A percentile compares a stretch with the other conserved stretches of the same genome.
Conservation (phyloP, 1,140 invertebrate genomes). For the Macrocentrus cingulum region DNA sequence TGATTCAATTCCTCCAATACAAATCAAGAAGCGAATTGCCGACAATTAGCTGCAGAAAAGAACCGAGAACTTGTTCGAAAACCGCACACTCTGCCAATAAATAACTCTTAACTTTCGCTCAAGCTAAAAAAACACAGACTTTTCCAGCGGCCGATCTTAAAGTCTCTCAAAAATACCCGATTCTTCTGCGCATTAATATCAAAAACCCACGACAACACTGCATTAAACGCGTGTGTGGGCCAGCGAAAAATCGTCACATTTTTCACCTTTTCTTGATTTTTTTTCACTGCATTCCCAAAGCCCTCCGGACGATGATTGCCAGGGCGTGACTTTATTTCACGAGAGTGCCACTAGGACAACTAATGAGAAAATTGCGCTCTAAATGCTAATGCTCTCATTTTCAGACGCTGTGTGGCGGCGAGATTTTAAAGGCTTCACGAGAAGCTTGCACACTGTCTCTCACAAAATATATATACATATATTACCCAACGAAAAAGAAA, state of each 20-base stretch:
- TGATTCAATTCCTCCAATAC: slow-evolving; percentile 27
- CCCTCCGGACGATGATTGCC: slow-evolving; percentile 20
- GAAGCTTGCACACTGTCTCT: slow-evolving; percentile 10
- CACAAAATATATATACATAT: slow-evolving; percentile 15
- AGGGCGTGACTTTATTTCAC: slow-evolving; percentile 24
- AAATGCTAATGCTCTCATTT: slow-evolving; percentile 48
- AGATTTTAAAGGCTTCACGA: slow-evolving; percentile 25
- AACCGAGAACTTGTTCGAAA: neutral
- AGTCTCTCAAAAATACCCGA: slow-evolving; percentile 36
- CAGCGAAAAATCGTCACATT: slow-evolving; percentile 20
- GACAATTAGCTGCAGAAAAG: slow-evolving; percentile 26
- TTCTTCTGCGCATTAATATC: neutral
- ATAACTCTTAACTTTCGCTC: slow-evolving; percentile 55
- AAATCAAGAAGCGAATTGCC: slow-evolving; percentile 31
- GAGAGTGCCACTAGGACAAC: slow-evolving; percentile 30
- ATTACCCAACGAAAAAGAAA: neutral
- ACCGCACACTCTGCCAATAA: slow-evolving; percentile 42
- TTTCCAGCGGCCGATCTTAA: slow-evolving; percentile 38
- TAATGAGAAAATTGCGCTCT: slow-evolving; percentile 42
- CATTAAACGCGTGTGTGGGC: slow-evolving; percentile 27
- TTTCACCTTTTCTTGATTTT: slow-evolving; percentile 2
- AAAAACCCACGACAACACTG: slow-evolving; percentile 13
- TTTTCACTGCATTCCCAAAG: neutral
- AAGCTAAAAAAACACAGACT: slow-evolving; percentile 57
- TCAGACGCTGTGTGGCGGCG: slow-evolving; percentile 20